phyloP scores from a whole-genome alignment of 1,140 invertebrate genomes.

The Zelostemma sp. region DNA sequence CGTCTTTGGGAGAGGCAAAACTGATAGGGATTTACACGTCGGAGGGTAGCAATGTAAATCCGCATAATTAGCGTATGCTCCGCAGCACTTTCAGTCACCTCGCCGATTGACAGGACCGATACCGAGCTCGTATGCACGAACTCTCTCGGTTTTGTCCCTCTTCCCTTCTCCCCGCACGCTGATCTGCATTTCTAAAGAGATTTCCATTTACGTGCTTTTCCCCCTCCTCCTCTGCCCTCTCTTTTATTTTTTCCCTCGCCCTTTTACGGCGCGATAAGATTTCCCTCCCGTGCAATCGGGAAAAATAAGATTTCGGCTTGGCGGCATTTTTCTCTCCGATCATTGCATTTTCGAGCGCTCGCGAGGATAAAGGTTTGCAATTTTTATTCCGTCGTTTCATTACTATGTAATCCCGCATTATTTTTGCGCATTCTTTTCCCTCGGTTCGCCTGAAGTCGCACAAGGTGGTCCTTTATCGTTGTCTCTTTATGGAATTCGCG shows the following conservation, averaged over 20 bases:
- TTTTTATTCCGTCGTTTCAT: background rate
- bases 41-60: slow-evolving; percentile 32
- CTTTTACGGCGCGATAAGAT: slow-evolving; percentile 24
- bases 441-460: background rate
- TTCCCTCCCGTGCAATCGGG: slow-evolving; percentile 27
- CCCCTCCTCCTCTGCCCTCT: slow-evolving; percentile 18
- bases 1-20: slow-evolving; percentile 10
- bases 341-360: slow-evolving; percentile 32
- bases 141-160: slow-evolving; percentile 2
- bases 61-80: slow-evolving; percentile 43
- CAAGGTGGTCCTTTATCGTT: slow-evolving; percentile 18
- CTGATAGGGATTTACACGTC: slow-evolving; percentile 29
- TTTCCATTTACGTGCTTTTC: slow-evolving; percentile 33
- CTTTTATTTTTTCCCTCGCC: background rate
- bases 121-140: slow-evolving; percentile 23
- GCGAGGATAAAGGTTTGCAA: background rate
- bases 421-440: background rate
- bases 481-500: slow-evolving; percentile 17
- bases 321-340: slow-evolving; percentile 35
- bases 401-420: slow-evolving; percentile 7
- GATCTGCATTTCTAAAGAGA: slow-evolving; percentile 18
- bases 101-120: slow-evolving; percentile 45
- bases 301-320: too few species aligned
- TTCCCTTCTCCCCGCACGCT: background rate
- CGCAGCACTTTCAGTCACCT: slow-evolving; percentile 33